These are phyloP conservation scores for Hemiprocne comata DNA, from an alignment of 2,113 vertebrate species.

Conservation along the genomic window DNA sequence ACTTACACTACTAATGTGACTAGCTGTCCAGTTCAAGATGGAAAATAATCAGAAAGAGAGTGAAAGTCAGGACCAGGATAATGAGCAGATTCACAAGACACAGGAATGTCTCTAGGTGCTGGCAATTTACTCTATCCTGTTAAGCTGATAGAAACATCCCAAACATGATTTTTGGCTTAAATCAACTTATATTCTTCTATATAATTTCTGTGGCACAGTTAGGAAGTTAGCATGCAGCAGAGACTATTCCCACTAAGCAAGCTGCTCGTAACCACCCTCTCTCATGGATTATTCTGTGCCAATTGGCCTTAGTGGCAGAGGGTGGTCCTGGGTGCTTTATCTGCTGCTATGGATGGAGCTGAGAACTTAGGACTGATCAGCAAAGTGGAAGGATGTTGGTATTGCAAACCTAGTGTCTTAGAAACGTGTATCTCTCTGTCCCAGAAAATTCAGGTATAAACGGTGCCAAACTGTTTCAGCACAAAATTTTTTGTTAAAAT, in stretches of 20 bases:
- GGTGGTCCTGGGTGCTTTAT: background rate
- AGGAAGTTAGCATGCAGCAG: background rate
- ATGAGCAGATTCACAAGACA: background rate
- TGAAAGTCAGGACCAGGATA: background rate
- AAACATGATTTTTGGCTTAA: background rate
- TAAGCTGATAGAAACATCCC: background rate
- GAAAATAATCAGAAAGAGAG: background rate
- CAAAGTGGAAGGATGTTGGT: background rate
- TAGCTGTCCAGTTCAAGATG: background rate
- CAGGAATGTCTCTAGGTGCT: background rate
- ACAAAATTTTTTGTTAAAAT: background rate
- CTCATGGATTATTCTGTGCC: background rate
- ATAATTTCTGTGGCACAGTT: background rate
- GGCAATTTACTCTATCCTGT: background rate
- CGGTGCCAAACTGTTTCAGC: background rate
- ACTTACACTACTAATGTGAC: background rate
- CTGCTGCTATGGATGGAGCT: background rate
- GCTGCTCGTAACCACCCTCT: background rate
- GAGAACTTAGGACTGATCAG: background rate
- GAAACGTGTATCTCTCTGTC: background rate
- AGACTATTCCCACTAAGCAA: background rate
- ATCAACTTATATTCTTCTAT: background rate
- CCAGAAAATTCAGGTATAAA: background rate
- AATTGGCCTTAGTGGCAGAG: background rate
- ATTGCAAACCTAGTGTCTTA: background rate